Conservation (phyloP, 2,797 vertebrate species). For the Falco concolor region DNA sequence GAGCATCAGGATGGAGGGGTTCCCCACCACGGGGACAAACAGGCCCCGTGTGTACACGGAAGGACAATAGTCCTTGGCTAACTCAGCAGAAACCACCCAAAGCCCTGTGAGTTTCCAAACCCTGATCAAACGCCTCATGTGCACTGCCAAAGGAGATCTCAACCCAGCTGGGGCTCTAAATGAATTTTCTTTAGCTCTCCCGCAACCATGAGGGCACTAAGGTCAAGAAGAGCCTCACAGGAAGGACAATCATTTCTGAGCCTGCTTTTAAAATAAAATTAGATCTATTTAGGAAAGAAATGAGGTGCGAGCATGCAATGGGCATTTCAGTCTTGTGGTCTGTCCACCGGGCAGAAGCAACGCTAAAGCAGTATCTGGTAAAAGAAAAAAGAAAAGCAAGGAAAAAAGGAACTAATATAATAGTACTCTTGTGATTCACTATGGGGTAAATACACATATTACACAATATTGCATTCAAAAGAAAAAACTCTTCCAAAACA, state of each 20-base stretch:
- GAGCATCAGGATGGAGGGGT: not conserved
- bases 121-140: not conserved
- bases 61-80: not conserved
- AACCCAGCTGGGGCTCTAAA: not conserved
- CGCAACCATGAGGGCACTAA: not conserved
- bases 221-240: not conserved
- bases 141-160: not conserved
- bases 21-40: not conserved
- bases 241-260: not conserved
- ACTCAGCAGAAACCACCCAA: not conserved
- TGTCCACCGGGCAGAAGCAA: not conserved
- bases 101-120: not conserved
- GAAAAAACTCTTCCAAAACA: not conserved
- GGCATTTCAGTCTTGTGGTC: not conserved
- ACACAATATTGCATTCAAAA: not conserved
- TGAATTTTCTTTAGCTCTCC: not conserved
- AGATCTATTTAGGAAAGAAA: not conserved
- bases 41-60: not conserved
- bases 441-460: not conserved
- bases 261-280: not conserved
- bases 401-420: not conserved
- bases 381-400: not conserved
- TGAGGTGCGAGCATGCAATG: not conserved
- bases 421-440: not conserved
- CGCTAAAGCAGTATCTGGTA: not conserved